Conservation (phyloP, 2,888 invertebrate genomes). For the Rambutsinella grinnellia region DNA sequence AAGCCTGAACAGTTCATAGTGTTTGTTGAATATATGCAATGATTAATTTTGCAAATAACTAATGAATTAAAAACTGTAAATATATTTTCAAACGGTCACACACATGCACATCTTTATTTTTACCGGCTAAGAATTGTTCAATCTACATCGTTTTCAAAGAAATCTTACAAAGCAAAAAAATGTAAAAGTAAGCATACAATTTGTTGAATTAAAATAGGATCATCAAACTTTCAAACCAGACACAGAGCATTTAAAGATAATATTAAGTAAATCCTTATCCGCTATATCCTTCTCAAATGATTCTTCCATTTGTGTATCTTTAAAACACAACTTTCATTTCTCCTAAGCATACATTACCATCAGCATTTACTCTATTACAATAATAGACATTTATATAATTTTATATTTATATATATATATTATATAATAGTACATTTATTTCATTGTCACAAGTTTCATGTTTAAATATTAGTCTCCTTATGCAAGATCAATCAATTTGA, state of each 20-base stretch:
- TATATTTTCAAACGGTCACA: slow-evolving; percentile 42
- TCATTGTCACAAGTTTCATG: background rate
- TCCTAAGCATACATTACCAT: background rate
- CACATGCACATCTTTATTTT: slow-evolving; percentile 48
- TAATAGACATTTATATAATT: background rate
- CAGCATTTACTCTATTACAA: background rate
- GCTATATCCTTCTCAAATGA: background rate
- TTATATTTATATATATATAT: background rate
- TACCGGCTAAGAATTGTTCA: slow-evolving; percentile 46
- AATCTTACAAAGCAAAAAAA: too few relatives aligned
- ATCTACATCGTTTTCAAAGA: slow-evolving; percentile 48
- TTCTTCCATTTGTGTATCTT: background rate
- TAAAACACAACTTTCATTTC: background rate
- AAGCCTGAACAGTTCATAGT: too few relatives aligned
- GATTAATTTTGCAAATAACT: too few relatives aligned
- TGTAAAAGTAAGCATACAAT: background rate
- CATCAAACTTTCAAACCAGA: background rate
- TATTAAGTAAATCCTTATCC: background rate
- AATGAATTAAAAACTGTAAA: too few relatives aligned
- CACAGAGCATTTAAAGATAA: background rate
- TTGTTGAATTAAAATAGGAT: background rate
- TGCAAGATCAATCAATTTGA: background rate
- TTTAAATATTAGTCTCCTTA: background rate
- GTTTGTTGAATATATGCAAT: too few relatives aligned
- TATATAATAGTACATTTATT: background rate